phyloP scores from a whole-genome alignment of 2,888 invertebrate genomes.

The Ennomos quercinarius region DNA sequence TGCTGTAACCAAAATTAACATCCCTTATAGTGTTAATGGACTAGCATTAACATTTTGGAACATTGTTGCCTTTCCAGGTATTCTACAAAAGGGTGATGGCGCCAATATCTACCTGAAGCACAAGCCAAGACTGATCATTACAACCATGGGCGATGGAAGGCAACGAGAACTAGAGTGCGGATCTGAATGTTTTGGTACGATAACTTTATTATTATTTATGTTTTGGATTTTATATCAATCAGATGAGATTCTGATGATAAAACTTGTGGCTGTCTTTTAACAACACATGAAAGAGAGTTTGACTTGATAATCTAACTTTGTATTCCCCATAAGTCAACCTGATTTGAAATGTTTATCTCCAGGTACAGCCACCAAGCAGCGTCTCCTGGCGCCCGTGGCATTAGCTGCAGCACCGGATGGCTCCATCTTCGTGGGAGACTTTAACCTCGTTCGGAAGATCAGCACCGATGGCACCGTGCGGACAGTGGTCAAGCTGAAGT shows the following conservation, averaged over 20 bases:
- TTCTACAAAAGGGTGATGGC: constrained; percentile 98
- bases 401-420: constrained; percentile 97
- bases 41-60: neutral
- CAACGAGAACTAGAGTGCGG: constrained; percentile 94
- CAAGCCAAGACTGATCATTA: constrained; percentile 95
- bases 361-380: constrained; percentile 91
- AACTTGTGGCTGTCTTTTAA: too few relatives aligned
- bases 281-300: too few relatives aligned
- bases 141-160: constrained; percentile 96
- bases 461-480: constrained; percentile 93
- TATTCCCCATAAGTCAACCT: too few relatives aligned
- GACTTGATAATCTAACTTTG: too few relatives aligned
- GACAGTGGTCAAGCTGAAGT: constrained; percentile 93
- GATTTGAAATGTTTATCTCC: constrained; percentile 46
- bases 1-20: too few relatives aligned
- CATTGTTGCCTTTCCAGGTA: constrained; percentile 84
- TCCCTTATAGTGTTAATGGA: too few relatives aligned
- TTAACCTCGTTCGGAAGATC: constrained; percentile 95
- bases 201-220: neutral
- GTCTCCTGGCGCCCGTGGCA: constrained; percentile 96
- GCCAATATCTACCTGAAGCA: constrained; percentile 97
- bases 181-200: constrained; percentile 68
- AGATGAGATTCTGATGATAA: too few relatives aligned
- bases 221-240: too few relatives aligned
- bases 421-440: constrained; percentile 97